Evolutionary conservation across 2,888 invertebrate genomes (phyloP), one percentile per base, ranked within the genome.

Genomic region (Chesias legatella): DNA sequence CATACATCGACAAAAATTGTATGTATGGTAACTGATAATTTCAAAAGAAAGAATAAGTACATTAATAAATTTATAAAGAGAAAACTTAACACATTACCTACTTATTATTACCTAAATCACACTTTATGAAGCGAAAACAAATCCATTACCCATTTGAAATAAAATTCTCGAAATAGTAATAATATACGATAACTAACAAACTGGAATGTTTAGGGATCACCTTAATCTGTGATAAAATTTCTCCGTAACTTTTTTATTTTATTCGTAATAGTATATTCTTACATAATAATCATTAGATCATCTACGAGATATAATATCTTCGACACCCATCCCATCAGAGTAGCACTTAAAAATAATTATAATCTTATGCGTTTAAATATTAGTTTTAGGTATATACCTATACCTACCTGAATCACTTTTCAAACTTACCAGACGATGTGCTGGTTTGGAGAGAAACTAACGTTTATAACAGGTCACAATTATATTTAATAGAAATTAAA

Each of bases 231-330:
- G 71, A 73, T 70, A 17, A 58, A 57, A 57, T 58, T 61, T 63
- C 68, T 70, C 66, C 63, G 69, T 73, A 61, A 73, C 74, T 59
- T 72, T 53, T 57, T 33, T 27, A 42, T 53, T 53, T 3, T 17
- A 44, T 51, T 52, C 25, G 28, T 48, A 48, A 38, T 48, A 50
- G 35, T 51, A 45, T 45, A 37, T 23, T 45, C 45, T 45, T 45
- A 42, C 17, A 31, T 43, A 44, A 58, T 48, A 54, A 54, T 53
- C 47, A 56, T 51, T 26, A 5, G 6, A 41, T 53, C 47, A 47
- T 52, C 48, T 47, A 48, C 32, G 38, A 43, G 44, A 48, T 48
- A 48, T 38, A 42, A 34, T 48, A 51, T 44, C 31, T 24, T 52
- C 35, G 41, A 56, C 48, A 45, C 43, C 37, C 52, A 32, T 45